Percentiles rank a stretch among this genome's conserved stretches.
These are phyloP conservation scores for Sternotherus odoratus DNA, from an alignment of 2,797 vertebrate genomes.

Conservation along the genomic window DNA sequence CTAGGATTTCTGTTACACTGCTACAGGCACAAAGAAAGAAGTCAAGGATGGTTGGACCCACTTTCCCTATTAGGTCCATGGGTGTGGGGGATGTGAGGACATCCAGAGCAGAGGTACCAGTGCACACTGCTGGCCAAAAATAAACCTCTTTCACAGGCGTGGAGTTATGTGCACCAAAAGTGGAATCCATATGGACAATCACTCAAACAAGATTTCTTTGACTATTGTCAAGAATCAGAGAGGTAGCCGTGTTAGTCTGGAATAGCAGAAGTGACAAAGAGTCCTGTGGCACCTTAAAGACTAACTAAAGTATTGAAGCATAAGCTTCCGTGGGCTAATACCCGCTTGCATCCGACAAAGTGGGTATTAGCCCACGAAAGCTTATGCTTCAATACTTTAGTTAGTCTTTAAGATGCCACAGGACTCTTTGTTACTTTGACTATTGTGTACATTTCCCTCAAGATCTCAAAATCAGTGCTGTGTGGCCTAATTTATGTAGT, in stretches of 20 bases:
- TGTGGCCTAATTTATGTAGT: background rate
- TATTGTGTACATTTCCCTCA: background rate
- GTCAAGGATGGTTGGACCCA: no score
- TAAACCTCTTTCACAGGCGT: background rate
- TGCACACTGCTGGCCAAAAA: background rate
- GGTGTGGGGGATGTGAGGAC: background rate
- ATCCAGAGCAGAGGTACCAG: background rate
- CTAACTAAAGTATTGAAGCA: no score
- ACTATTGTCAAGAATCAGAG: no score
- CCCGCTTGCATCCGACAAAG: no score
- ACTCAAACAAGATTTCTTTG: background rate
- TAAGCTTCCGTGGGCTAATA: no score
- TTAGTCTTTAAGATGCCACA: no score
- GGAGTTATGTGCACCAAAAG: background rate
- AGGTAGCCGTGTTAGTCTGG: no score
- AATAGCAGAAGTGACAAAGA: no score
- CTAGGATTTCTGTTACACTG: background rate
- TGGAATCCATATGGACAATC: background rate
- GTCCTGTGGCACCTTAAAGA: no score
- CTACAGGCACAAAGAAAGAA: background rate
- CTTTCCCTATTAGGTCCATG: background rate
- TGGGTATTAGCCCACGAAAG: no score
- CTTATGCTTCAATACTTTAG: no score
- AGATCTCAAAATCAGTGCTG: rapidly evolving
- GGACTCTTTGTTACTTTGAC: no score